Percentiles rank a stretch among this genome's conserved stretches.
phyloP scores from a whole-genome alignment of 2,888 invertebrate species.

The Horisme vitalbata region DNA sequence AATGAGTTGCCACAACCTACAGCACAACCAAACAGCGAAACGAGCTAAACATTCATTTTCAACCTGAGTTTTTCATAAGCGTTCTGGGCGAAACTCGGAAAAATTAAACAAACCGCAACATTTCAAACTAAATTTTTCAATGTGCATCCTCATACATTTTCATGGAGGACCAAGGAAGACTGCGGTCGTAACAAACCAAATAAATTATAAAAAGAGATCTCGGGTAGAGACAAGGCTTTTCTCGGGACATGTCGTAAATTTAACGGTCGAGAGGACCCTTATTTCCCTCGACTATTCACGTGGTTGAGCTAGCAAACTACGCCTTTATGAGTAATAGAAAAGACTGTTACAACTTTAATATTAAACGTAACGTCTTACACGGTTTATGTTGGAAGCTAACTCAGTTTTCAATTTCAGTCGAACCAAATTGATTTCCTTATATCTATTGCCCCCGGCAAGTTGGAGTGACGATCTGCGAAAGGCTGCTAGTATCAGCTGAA shows the following conservation, averaged over 20 bases:
- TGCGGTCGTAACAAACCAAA: constrained; percentile 69
- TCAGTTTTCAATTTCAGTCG: background rate
- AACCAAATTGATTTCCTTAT: too few species aligned
- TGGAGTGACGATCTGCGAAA: too few species aligned
- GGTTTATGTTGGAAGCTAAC: background rate
- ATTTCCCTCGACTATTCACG: constrained; percentile 73
- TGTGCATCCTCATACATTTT: constrained; percentile 56
- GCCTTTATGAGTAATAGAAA: constrained; percentile 66
- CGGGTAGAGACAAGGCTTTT: constrained; percentile 69
- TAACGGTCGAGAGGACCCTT: constrained; percentile 77
- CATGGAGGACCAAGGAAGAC: constrained; percentile 53
- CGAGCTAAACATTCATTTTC: constrained; percentile 17
- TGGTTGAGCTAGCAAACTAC: constrained; percentile 70
- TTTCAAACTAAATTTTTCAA: constrained; percentile 45
- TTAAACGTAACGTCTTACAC: constrained; percentile 28
- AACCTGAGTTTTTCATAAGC: constrained; percentile 25
- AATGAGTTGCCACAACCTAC: constrained; percentile 17
- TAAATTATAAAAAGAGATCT: constrained; percentile 80
- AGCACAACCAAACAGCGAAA: constrained; percentile 10
- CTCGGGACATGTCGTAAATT: constrained; percentile 80
- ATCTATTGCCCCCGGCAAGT: too few species aligned
- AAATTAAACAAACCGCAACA: constrained; percentile 22
- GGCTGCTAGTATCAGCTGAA: too few species aligned
- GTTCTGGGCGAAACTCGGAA: constrained; percentile 9
- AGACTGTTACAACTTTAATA: constrained; percentile 43